Evolutionary conservation across 1,140 invertebrate species (phyloP).

Genomic region (Rhagoletis zephyria): DNA sequence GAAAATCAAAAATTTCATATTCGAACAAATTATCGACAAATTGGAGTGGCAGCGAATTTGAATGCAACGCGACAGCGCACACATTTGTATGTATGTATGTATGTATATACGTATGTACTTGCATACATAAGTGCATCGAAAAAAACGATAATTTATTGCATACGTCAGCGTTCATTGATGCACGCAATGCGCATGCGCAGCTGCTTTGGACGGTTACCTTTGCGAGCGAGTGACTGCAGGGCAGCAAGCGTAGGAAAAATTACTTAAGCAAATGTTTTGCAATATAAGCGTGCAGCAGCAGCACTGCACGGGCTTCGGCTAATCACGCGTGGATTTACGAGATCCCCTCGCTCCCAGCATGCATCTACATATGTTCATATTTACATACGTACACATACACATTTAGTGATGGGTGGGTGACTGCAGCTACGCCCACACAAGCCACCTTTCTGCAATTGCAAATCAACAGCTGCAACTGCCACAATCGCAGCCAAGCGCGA

Average conservation of each 20-base stretch:
- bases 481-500: slow-evolving; percentile 10
- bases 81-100: neutral
- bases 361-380: too few species aligned
- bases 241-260: neutral
- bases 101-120: too few species aligned
- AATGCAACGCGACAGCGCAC: slow-evolving; percentile 25
- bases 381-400: too few species aligned
- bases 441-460: neutral
- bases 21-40: slow-evolving; percentile 39
- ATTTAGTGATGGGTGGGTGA: slow-evolving; percentile 31
- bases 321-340: slow-evolving; percentile 34
- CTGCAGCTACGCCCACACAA: neutral
- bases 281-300: slow-evolving; percentile 7
- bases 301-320: slow-evolving; percentile 12
- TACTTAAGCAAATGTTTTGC: slow-evolving; percentile 24
- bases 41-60: slow-evolving; percentile 39
- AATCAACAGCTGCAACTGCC: neutral
- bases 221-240: neutral
- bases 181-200: slow-evolving; percentile 47
- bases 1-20: slow-evolving; percentile 27
- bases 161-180: neutral
- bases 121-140: too few species aligned
- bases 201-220: neutral
- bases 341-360: too few species aligned
- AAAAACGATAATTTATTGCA: too few species aligned